Evolutionary conservation across 2,888 invertebrate species (phyloP), one percentile per base, ranked within the genome.

Genomic region (Phragmatobia fuliginosa): DNA sequence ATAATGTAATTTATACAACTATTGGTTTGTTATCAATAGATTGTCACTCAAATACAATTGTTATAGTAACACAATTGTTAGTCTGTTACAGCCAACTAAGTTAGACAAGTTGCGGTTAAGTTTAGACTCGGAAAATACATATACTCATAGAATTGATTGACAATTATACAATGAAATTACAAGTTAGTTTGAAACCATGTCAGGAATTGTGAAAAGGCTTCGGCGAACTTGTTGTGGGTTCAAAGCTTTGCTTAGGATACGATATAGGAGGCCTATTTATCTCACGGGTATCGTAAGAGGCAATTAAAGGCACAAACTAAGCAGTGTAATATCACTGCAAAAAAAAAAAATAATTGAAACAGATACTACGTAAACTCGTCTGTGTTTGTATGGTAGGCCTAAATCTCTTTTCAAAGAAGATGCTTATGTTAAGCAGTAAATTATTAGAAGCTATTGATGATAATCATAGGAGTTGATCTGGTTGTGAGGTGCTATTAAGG

Each of bases 1-100:
- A 60, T 60, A 66, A 66, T 60, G 25, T 18, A n/a, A 49, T 66
- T 60, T 25, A 25, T 21, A 10, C 49, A 66, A 60, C 66, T 66
- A 49, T 45, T 60, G 31, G 58, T 45, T 60, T 66, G 66, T 59
- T 66, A 45, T 59, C 31, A 59, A 32, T n/a, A 36, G 28, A 56
- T 25, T 33, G 49, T 32, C 33, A 56, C 28, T 56, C 56, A 28
- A 56, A 28, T 56, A 56, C 52, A 56, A 56, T 56, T 56, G 52
- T 56, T 25, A 14, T 28, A 28, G 14, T 25, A 45, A 45, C 56
- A 64, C 66, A 41, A 58, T 66, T 59, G 58, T 41, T 31, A 41
- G 31, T 52, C 41, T 41, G 33, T n/a, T n/a, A 41, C 32, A n/a
- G 31, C n/a, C 7, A 33, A 66, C 49, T 11, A 45, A 45, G 45